Conservation (phyloP, 2,797 vertebrate genomes). For the Poecilia gillii region DNA sequence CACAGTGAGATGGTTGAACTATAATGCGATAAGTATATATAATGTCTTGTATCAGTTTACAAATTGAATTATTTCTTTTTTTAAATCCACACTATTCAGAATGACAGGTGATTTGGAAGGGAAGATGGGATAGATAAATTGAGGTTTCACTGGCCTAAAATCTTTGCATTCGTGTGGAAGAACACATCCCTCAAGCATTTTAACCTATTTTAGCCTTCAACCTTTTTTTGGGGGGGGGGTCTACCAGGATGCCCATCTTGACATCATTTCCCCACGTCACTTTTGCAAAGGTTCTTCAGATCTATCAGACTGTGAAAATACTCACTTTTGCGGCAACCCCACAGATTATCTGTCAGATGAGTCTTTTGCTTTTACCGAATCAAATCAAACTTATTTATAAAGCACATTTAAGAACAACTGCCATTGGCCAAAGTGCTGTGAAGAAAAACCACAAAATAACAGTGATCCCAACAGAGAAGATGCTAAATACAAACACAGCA, state of each 20-base stretch:
- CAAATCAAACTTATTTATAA: no score
- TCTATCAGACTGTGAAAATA: background rate
- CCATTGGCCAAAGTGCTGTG: no score
- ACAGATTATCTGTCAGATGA: background rate
- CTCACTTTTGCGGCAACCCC: background rate
- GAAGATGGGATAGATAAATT: conserved; percentile 44
- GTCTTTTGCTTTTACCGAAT: background rate
- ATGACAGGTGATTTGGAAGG: conserved; percentile 21
- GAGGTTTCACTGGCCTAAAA: conserved; percentile 38
- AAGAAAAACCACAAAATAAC: no score
- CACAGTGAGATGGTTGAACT: conserved; percentile 12
- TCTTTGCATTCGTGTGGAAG: conserved; percentile 35
- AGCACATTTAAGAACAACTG: no score
- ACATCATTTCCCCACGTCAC: background rate
- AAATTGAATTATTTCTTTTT: conserved; percentile 42
- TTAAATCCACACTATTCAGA: conserved; percentile 46
- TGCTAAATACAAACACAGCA: no score
- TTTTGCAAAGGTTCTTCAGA: background rate
- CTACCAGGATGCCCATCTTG: background rate
- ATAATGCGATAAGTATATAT: conserved; percentile 19
- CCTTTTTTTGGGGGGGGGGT: background rate
- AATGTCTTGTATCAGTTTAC: conserved; percentile 33
- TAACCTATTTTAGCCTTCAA: background rate
- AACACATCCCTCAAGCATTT: background rate
- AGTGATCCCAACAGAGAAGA: no score